Base-by-base conservation (phyloP, 2,888 invertebrate genomes). In the Scaeva pyrastri region DNA sequence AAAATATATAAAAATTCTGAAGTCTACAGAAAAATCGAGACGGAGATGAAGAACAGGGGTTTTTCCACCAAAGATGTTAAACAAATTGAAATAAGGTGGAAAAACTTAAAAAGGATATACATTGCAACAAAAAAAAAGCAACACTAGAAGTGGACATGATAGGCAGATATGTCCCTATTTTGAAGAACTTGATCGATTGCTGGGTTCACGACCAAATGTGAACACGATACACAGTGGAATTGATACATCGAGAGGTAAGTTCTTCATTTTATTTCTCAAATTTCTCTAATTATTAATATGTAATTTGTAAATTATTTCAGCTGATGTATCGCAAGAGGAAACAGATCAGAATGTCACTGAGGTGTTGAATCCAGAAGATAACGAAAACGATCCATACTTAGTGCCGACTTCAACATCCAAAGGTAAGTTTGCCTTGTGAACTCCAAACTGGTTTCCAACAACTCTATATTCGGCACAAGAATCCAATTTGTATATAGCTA, bases 81-180 rank as follows among this genome's bases (percentile, higher is more conserved):
- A 26, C 26, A 55, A 55, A 55, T 55, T 1, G 55, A 55, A 23
- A 55, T 55, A 26, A 26, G 55, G 23, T 55, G 55, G 55, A 55
- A 55, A 26, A 55, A 55, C 55, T n/a, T 55, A 5, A 55, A 55
- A 12, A 11, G 55, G 8, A 1, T 55, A 14, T 55, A 23, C 4
- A 55, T 55, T 14, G 26, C n/a, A 0, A 26, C 23, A 26, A 55
- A 55, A 55, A 55, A 55, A 52, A 26, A 43, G n/a, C n/a, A 43
- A 43, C 5, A 55, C 11, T 6, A 55, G 26, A 55, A 55, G 55
- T 55, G 55, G 55, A 12, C 12, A 55, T 14, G 1, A 55, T 26
- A 14, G 55, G 6, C 26, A 55, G n/a, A 0, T 55, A 0, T 55
- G 55, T 5, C 2, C n/a, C 0, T 55, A 55, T 14, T 23, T 12